Percentiles rank a stretch among this genome's conserved stretches.
Evolutionary conservation across 2,113 vertebrate species (phyloP).

Genomic region (Gymnorhina tibicen): DNA sequence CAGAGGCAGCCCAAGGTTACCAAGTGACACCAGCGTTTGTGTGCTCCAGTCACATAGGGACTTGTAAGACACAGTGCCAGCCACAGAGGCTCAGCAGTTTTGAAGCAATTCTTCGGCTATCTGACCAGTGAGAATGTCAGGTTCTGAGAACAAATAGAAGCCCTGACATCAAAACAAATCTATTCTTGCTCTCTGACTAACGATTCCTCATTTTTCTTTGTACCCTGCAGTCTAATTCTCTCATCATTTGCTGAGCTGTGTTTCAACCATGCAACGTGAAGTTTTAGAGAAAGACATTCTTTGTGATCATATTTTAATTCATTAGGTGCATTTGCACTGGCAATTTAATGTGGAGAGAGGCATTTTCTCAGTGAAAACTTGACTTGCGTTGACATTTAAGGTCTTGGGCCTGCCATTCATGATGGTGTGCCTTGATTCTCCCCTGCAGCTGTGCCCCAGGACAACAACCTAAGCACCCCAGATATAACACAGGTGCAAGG

Average conservation of each 20-base stretch:
- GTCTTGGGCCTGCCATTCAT: not conserved
- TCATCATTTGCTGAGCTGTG: not conserved
- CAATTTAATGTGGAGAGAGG: not conserved
- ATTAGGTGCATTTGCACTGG: not conserved
- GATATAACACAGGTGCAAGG: rapidly evolving
- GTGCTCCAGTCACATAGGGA: not conserved
- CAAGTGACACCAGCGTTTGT: rapidly evolving
- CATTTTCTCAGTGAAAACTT: not conserved
- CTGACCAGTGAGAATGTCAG: not conserved
- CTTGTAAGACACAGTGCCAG: not conserved
- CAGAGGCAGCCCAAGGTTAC: not conserved
- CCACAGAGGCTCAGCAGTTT: not conserved
- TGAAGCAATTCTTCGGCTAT: not conserved
- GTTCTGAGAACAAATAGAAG: not conserved
- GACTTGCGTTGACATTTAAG: not conserved
- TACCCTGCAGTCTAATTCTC: not conserved
- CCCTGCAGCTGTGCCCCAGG: not conserved
- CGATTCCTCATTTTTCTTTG: not conserved
- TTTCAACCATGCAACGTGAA: not conserved
- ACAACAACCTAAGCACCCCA: not conserved
- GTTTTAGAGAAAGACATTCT: not conserved
- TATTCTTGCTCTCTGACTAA: not conserved
- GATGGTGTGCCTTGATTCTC: not conserved
- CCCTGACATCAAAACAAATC: not conserved
- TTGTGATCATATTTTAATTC: not conserved